phyloP scores from a whole-genome alignment of 2,888 invertebrate species.

The Rhagophthalmus giganteus region DNA sequence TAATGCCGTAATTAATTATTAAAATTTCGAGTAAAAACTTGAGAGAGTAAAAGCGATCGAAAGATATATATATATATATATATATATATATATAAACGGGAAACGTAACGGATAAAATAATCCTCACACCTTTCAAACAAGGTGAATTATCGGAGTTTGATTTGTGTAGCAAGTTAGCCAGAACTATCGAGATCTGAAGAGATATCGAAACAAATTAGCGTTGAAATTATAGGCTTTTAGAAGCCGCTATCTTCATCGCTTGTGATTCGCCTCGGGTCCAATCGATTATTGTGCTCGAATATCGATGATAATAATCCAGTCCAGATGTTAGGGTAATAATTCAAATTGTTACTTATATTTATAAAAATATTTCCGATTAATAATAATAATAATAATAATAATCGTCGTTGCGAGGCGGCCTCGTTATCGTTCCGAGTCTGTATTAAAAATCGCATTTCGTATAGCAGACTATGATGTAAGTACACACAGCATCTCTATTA shows the following conservation, averaged over 20 bases:
- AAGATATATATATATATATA: too few relatives aligned
- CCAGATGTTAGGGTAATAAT: conserved; percentile 51
- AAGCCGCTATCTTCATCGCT: conserved; percentile 56
- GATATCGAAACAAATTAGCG: conserved; percentile 57
- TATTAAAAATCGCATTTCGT: too few relatives aligned
- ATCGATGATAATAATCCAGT: conserved; percentile 51
- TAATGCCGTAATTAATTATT: conserved; percentile 5
- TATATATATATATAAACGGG: too few relatives aligned
- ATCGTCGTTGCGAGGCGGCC: conserved; percentile 52
- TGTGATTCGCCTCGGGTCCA: conserved; percentile 52
- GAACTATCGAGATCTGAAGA: conserved; percentile 48
- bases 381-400: too few relatives aligned
- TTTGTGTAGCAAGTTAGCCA: conserved; percentile 36
- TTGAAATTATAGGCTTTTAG: conserved; percentile 57
- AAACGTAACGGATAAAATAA: conserved; percentile 24
- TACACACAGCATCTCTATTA: too few relatives aligned
- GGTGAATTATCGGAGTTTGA: conserved; percentile 37
- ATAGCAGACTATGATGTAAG: too few relatives aligned
- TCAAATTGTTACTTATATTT: conserved; percentile 54
- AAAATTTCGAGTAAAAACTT: too few relatives aligned
- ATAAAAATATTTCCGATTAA: conserved; percentile 49
- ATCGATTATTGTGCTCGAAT: conserved; percentile 54
- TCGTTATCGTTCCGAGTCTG: conserved; percentile 38
- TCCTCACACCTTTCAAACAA: conserved; percentile 33
- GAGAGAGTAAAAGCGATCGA: too few relatives aligned